These are phyloP conservation scores for Xestobium rufovillosum DNA, from an alignment of 2,888 invertebrate genomes.

Conservation along the genomic window DNA sequence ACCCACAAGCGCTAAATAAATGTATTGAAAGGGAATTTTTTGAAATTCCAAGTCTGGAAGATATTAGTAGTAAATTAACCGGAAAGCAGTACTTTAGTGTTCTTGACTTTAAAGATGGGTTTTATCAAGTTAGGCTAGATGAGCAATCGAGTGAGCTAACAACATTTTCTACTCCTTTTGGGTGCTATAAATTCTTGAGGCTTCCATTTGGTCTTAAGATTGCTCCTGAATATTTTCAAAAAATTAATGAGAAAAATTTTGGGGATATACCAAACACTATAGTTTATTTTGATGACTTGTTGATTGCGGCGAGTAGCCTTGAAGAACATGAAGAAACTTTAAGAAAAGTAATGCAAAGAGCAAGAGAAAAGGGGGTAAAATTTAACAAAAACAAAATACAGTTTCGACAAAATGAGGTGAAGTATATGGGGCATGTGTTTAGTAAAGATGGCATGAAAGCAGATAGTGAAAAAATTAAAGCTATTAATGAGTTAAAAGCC, in stretches of 20 bases:
- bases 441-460: background rate
- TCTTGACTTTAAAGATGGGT: no score
- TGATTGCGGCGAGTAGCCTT: background rate
- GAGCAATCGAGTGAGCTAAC: no score
- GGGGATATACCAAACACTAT: background rate
- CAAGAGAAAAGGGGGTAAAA: background rate
- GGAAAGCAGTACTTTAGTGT: conserved; percentile 2
- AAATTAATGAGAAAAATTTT: no score
- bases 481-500: background rate
- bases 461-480: background rate
- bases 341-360: conserved; percentile 1
- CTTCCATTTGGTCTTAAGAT: conserved; percentile 1
- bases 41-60: conserved; percentile 4
- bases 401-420: background rate
- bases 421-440: conserved; percentile 5
- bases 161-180: no score
- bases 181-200: no score
- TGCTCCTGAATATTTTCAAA: conserved; percentile 4
- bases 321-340: background rate
- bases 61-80: background rate
- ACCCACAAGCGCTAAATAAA: conserved; percentile 3
- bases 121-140: no score
- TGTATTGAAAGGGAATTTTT: background rate
- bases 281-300: conserved; percentile 6
- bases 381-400: conserved; percentile 6